phyloP scores from a whole-genome alignment of 2,797 vertebrate genomes.

The Chaunax sp. region DNA sequence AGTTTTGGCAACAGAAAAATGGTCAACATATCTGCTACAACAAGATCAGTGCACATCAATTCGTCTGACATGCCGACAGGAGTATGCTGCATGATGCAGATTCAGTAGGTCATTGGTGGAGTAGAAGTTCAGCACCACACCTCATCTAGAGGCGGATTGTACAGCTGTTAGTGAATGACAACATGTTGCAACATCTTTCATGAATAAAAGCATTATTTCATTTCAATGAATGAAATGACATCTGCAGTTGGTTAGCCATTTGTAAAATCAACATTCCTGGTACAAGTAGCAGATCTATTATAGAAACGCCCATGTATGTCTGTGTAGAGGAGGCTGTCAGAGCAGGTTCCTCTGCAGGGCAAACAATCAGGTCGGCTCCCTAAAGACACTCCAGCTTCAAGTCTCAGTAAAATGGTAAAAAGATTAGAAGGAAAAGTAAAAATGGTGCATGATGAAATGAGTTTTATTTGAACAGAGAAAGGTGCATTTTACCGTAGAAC shows the following conservation, averaged over 20 bases:
- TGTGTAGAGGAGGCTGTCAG: not conserved
- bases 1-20: constrained; percentile 6
- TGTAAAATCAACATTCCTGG: too few relatives aligned
- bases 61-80: not conserved
- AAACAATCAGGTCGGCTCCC: not conserved
- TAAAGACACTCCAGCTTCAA: not conserved
- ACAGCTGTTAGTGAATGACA: constrained; percentile 18
- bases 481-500: not conserved
- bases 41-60: not conserved
- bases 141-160: not conserved
- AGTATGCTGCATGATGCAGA: not conserved
- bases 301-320: not conserved
- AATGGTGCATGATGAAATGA: not conserved
- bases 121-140: too few relatives aligned
- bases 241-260: not conserved
- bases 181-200: not conserved
- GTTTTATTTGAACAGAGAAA: not conserved
- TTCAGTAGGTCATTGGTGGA: not conserved
- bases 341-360: constrained; percentile 10
- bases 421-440: not conserved
- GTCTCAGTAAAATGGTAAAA: not conserved
- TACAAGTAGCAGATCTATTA: not conserved
- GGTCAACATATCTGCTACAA: constrained; percentile 5
- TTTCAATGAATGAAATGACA: not conserved
- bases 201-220: not conserved